These are phyloP conservation scores for Tragopan temminckii DNA, from an alignment of 2,797 vertebrate species.

Conservation along the genomic window DNA sequence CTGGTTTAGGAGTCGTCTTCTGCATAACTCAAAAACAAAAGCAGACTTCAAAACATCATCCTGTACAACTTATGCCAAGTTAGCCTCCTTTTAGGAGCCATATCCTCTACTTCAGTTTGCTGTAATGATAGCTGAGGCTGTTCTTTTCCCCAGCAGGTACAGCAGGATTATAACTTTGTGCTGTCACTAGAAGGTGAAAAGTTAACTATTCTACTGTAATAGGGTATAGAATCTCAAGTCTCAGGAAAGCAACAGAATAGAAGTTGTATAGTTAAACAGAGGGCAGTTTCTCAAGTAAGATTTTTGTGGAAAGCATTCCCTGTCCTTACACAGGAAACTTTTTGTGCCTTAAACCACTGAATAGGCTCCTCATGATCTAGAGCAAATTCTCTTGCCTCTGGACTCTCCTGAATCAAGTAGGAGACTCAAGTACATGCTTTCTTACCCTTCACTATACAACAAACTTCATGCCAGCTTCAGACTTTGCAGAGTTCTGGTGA, in stretches of 20 bases:
- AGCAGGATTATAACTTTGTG: not conserved
- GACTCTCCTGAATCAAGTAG: not conserved
- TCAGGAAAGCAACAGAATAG: not conserved
- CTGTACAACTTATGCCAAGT: not conserved
- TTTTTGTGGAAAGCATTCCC: not conserved
- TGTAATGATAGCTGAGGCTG: not conserved
- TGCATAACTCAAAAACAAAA: not conserved
- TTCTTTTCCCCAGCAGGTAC: not conserved
- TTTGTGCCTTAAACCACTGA: not conserved
- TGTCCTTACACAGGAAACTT: not conserved
- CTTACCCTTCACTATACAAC: not conserved
- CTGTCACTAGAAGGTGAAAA: not conserved
- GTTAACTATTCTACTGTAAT: not conserved
- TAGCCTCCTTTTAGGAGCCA: not conserved
- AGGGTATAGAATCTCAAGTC: not conserved
- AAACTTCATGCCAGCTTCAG: not conserved
- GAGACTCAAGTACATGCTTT: rapidly evolving
- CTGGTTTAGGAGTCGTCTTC: constrained; percentile 14
- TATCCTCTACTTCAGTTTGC: not conserved
- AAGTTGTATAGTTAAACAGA: not conserved
- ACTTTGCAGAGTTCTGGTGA: not conserved
- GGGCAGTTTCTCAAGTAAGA: not conserved
- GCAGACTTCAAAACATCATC: not conserved
- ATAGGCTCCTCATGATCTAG: not conserved
- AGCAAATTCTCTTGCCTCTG: not conserved